A percentile compares a stretch with the other conserved stretches of the same genome.
phyloP scores from a whole-genome alignment of 2,888 invertebrate species.

The Chrysolina oricalcia region DNA sequence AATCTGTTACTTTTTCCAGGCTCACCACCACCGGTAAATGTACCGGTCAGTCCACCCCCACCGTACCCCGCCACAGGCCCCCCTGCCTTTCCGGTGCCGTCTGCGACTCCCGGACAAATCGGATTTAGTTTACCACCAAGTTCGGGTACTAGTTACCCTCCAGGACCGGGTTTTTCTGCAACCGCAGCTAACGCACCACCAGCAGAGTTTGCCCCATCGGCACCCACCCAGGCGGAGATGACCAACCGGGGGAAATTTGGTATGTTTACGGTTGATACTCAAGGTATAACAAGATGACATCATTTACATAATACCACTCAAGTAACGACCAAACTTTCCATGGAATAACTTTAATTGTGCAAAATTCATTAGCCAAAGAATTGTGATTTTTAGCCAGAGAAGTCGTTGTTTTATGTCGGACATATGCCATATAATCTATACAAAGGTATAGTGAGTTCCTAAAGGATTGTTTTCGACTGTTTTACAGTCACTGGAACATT shows the following conservation, averaged over 20 bases:
- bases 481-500: too few relatives aligned
- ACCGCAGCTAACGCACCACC: constrained; percentile 28
- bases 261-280: constrained; percentile 17
- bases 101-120: neutral
- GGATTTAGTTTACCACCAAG: constrained; percentile 4
- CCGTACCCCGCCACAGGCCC: neutral
- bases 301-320: too few relatives aligned
- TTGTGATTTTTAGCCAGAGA: too few relatives aligned
- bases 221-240: constrained; percentile 42
- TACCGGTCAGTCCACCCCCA: neutral
- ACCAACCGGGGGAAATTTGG: constrained; percentile 27
- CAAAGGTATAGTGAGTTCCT: too few relatives aligned
- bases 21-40: neutral
- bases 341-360: too few relatives aligned
- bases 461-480: too few relatives aligned
- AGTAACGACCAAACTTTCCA: too few relatives aligned
- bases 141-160: neutral
- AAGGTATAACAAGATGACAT: too few relatives aligned
- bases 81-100: neutral
- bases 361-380: too few relatives aligned
- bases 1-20: too few relatives aligned
- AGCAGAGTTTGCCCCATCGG: constrained; percentile 39
- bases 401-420: too few relatives aligned
- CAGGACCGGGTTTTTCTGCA: constrained; percentile 4
- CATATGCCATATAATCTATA: too few relatives aligned